Evolutionary conservation across 1,140 invertebrate species (phyloP).

Genomic region (Mizuhopecten yessoensis): DNA sequence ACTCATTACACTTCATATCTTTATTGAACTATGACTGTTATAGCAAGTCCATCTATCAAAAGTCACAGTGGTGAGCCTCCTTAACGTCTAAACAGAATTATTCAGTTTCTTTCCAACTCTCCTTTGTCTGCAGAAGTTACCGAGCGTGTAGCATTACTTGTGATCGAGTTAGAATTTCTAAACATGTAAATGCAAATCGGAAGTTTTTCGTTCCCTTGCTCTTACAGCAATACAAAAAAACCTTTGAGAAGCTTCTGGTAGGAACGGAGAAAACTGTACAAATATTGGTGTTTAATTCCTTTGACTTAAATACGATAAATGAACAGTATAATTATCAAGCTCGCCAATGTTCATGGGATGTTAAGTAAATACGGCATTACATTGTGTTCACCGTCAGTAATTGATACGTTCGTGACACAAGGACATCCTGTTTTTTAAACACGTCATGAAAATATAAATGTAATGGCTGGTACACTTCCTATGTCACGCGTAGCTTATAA

Average conservation of each 20-base stretch:
- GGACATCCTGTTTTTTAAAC: not conserved
- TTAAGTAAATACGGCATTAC: not conserved
- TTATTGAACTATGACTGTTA: too few relatives aligned
- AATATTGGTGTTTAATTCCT: conserved; percentile 16
- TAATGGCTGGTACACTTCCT: not conserved
- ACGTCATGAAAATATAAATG: not conserved
- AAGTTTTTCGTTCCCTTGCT: not conserved
- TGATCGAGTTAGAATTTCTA: not conserved
- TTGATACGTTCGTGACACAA: not conserved
- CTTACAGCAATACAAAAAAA: not conserved
- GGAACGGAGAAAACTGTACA: not conserved
- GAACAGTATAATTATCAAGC: conserved; percentile 4
- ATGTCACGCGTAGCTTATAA: not conserved
- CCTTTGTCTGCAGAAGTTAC: not conserved
- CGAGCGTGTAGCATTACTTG: not conserved
- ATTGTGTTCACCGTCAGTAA: not conserved
- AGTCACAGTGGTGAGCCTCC: too few relatives aligned
- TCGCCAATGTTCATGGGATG: not conserved
- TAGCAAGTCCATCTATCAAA: too few relatives aligned
- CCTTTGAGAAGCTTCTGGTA: not conserved
- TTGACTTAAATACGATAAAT: conserved; percentile 21
- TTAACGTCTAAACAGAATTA: too few relatives aligned
- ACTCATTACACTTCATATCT: too few relatives aligned
- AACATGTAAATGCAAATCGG: not conserved
- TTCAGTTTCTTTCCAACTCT: not conserved